Base-by-base conservation (phyloP, 1,140 invertebrate genomes). In the Chelonus insularis region DNA sequence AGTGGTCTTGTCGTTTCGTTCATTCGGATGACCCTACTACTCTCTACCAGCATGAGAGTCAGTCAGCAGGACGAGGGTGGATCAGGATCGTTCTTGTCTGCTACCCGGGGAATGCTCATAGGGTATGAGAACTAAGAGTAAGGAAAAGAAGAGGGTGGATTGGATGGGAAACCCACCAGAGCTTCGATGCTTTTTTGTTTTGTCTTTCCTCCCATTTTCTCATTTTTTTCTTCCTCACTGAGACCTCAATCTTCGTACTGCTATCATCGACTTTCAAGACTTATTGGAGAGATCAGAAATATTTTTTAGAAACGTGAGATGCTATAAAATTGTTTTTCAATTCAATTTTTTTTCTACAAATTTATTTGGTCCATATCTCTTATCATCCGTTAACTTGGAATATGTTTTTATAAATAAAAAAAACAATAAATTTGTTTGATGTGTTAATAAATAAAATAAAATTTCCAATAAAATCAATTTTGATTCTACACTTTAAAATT, bases 81-180 rank as follows among this genome's bases (percentile, higher is more conserved):
- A 72, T 73, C 71, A 72, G 65, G 64, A 67, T 69, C 63, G 54
- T 62, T 67, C 66, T 34, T 63, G 66, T 64, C 66, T 68, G 62
- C 50, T 63, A 43, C 56, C 48, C 57, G 36, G 62, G 50, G 60
- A 57, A 58, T 56, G 58, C 18, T 56, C 55, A 57, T 55, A 37
- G 47, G 48, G 62, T 66, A 66, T 66, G 65, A 68, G 60, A 57
- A 57, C 32, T 32, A 52, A 39, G 57, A 70, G 67, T 60, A 59
- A 58, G n/a, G 64, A 48, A 55, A 54, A 63, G 60, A 62, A 67
- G 60, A 63, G 65, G 68, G 63, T 73, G 68, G 69, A 72, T 72
- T 73, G 70, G 72, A 74, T 74, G 68, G 70, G 73, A 73, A 72
- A 73, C 67, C 68, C 67, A 62, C 59, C 48, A 61, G 63, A 59